Conservation (phyloP, 2,888 invertebrate genomes). For the Halocaridina rubra region DNA sequence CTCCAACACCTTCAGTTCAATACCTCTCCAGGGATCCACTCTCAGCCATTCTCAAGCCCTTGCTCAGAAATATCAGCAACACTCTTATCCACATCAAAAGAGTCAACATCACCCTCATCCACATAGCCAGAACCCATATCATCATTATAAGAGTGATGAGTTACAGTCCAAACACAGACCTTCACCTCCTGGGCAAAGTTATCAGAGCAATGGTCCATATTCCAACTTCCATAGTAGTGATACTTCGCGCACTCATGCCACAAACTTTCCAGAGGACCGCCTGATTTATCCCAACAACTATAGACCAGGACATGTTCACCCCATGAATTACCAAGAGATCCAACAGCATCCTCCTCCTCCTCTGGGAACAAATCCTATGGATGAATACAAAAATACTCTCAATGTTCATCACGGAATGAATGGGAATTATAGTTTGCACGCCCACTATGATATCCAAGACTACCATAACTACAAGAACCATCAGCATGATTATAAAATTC, state of each 20-base stretch:
- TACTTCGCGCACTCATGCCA: not conserved
- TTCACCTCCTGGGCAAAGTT: slow-evolving; percentile 6
- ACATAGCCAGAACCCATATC: slow-evolving; percentile 46
- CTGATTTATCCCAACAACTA: slow-evolving; percentile 33
- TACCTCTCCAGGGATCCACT: slow-evolving; percentile 20
- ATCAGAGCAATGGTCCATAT: slow-evolving; percentile 44
- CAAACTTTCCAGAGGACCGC: slow-evolving; percentile 18
- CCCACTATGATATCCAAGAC: slow-evolving; percentile 50
- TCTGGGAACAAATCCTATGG: not conserved
- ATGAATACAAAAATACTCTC: slow-evolving; percentile 40
- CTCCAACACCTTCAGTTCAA: slow-evolving; percentile 10
- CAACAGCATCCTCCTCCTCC: not conserved
- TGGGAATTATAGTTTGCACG: slow-evolving; percentile 13
- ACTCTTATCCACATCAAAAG: slow-evolving; percentile 31
- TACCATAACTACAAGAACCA: slow-evolving; percentile 54
- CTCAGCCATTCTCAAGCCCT: slow-evolving; percentile 5
- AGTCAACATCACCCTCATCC: slow-evolving; percentile 48
- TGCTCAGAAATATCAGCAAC: slow-evolving; percentile 37
- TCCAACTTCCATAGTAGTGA: slow-evolving; percentile 16
- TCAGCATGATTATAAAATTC: slow-evolving; percentile 22
- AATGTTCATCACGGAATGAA: slow-evolving; percentile 28
- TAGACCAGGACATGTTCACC: slow-evolving; percentile 7
- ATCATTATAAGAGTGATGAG: slow-evolving; percentile 52
- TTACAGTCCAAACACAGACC: slow-evolving; percentile 26
- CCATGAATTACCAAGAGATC: slow-evolving; percentile 32